Conservation (phyloP, 2,888 invertebrate genomes). For the Raillietiella orientalis region DNA sequence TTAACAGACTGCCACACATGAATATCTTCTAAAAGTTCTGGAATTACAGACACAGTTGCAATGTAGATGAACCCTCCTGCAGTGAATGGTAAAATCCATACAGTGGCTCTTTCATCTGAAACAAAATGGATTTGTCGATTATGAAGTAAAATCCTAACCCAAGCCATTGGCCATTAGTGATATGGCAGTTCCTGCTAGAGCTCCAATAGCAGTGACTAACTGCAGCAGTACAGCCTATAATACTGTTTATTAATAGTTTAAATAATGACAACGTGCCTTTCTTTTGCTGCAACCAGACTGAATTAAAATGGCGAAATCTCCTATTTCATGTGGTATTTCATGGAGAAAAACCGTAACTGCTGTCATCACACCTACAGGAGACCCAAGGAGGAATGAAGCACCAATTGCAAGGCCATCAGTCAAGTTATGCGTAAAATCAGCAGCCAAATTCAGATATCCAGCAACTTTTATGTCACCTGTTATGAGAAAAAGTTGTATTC, state of each 20-base stretch:
- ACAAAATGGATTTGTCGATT: constrained; percentile 10
- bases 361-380: constrained; percentile 53
- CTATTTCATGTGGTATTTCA: constrained; percentile 97
- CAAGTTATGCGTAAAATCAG: constrained; percentile 95
- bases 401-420: constrained; percentile 98
- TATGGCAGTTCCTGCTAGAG: constrained; percentile 62
- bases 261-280: constrained; percentile 20
- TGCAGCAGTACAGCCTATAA: constrained; percentile 65
- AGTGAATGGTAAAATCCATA: constrained; percentile 84
- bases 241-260: constrained; percentile 6
- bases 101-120: constrained; percentile 28
- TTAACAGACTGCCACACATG: constrained; percentile 42
- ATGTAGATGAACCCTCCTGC: constrained; percentile 99
- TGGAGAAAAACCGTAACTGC: constrained; percentile 85
- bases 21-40: constrained; percentile 66
- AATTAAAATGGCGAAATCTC: constrained; percentile 92
- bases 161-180: constrained; percentile 48
- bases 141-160: constrained; percentile 8
- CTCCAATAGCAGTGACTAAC: constrained; percentile 74
- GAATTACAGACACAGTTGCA: constrained; percentile 92
- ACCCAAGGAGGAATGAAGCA: constrained; percentile 77
- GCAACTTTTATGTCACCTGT: constrained; percentile 33
- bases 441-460: constrained; percentile 84
- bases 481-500: constrained; percentile 5
- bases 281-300: constrained; percentile 78